Evolutionary conservation across 2,888 invertebrate genomes (phyloP).

Genomic region (Plebejus anna): DNA sequence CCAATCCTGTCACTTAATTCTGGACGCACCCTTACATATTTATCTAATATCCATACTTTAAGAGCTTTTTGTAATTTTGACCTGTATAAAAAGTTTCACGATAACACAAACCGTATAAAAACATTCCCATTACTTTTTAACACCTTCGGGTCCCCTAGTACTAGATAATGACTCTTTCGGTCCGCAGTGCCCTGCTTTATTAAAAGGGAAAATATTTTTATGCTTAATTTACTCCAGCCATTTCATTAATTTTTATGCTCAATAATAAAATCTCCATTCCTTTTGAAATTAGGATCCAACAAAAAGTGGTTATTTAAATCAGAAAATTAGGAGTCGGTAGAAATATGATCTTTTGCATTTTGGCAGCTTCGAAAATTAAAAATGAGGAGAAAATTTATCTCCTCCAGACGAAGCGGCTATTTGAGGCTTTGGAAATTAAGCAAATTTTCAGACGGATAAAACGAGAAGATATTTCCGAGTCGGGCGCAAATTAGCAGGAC

Average conservation of each 20-base stretch:
- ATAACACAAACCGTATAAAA: neutral
- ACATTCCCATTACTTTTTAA: conserved; percentile 16
- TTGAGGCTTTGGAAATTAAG: neutral
- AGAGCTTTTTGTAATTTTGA: neutral
- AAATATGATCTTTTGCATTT: conserved; percentile 19
- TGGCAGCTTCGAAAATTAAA: conserved; percentile 3
- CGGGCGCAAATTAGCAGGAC: neutral
- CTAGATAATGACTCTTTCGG: neutral
- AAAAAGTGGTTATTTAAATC: conserved; percentile 18
- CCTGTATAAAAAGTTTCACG: neutral
- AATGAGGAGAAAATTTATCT: neutral
- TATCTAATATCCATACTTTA: neutral
- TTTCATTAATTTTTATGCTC: conserved; percentile 36
- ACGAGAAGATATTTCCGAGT: neutral
- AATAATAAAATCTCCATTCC: conserved; percentile 26
- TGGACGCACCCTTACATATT: no score
- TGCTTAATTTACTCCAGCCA: conserved; percentile 43
- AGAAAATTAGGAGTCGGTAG: conserved; percentile 16
- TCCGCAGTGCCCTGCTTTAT: conserved; percentile 35
- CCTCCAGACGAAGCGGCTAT: neutral
- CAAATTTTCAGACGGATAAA: neutral
- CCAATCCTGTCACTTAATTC: no score
- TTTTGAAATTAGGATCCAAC: conserved; percentile 23
- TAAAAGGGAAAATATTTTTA: conserved; percentile 42
- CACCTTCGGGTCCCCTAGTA: conserved; percentile 10